These are phyloP conservation scores for Cremastobaeus sp. DNA, from an alignment of 2,888 invertebrate species.

Conservation along the genomic window DNA sequence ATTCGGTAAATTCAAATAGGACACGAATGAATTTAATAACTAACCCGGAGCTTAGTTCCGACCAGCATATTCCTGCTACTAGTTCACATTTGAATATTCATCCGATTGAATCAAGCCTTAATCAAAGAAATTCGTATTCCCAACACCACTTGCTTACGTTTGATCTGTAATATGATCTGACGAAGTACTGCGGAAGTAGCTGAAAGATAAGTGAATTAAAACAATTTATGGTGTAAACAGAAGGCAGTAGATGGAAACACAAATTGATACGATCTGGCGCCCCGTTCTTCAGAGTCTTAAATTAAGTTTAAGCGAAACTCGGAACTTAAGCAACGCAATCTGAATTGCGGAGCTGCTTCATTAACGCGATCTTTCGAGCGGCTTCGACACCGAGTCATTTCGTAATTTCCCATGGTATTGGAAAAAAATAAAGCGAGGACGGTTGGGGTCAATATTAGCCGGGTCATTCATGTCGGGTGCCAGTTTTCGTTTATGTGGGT, in stretches of 20 bases:
- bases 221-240: slow-evolving; percentile 42
- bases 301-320: slow-evolving; percentile 23
- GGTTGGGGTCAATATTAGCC: slow-evolving; percentile 28
- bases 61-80: slow-evolving; percentile 9
- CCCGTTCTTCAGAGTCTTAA: slow-evolving; percentile 17
- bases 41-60: slow-evolving; percentile 18
- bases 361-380: neutral
- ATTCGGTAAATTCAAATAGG: slow-evolving; percentile 15
- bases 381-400: no score
- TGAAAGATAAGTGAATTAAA: slow-evolving; percentile 42
- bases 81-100: slow-evolving; percentile 47
- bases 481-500: slow-evolving; percentile 21
- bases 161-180: slow-evolving; percentile 51
- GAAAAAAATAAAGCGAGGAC: slow-evolving; percentile 3
- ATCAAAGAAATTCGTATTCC: slow-evolving; percentile 48
- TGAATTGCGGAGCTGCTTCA: slow-evolving; percentile 5
- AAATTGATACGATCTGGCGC: slow-evolving; percentile 30
- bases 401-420: no score
- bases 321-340: slow-evolving; percentile 8
- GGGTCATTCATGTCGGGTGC: slow-evolving; percentile 10
- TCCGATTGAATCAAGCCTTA: slow-evolving; percentile 37
- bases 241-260: slow-evolving; percentile 21
- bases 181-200: slow-evolving; percentile 36
- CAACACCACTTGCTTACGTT: slow-evolving; percentile 36
- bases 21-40: slow-evolving; percentile 22